Evolutionary conservation across 2,888 invertebrate species (phyloP).

Genomic region (Pristionchus exspectatus): DNA sequence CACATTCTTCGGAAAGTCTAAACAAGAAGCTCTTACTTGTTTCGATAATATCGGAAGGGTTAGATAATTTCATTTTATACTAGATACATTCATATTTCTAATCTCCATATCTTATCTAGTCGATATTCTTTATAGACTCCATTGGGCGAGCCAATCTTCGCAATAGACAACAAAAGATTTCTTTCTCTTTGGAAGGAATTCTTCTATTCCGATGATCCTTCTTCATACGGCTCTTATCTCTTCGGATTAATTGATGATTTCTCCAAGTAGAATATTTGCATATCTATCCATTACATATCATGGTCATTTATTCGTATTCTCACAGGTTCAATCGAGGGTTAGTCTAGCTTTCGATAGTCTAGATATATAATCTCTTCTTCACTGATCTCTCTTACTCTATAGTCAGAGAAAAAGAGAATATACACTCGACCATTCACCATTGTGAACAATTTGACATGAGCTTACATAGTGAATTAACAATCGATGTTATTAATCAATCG

Average conservation of each 20-base stretch:
- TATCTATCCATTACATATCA: neutral
- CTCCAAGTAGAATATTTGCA: neutral
- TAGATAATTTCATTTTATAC: slow-evolving; percentile 1
- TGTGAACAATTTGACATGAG: slow-evolving; percentile 11
- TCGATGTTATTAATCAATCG: neutral
- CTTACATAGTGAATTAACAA: slow-evolving; percentile 39
- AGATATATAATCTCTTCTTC: neutral
- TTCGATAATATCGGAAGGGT: slow-evolving; percentile 53
- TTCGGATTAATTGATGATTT: slow-evolving; percentile 38
- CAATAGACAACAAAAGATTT: slow-evolving; percentile 46
- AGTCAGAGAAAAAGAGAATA: neutral
- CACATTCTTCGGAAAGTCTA: slow-evolving; percentile 37
- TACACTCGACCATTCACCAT: neutral
- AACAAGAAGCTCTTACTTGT: slow-evolving; percentile 31
- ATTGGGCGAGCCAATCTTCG: slow-evolving; percentile 41
- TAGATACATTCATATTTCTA: neutral
- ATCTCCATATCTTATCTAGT: too few relatives aligned
- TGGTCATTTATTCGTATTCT: slow-evolving; percentile 33
- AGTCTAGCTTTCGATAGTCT: neutral
- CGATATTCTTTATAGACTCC: neutral
- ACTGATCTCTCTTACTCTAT: slow-evolving; percentile 27
- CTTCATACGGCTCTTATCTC: slow-evolving; percentile 14
- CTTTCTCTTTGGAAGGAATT: slow-evolving; percentile 49
- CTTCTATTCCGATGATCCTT: slow-evolving; percentile 47
- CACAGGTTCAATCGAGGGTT: slow-evolving; percentile 26